Base-by-base conservation (phyloP, 1,140 invertebrate species). In the Chironomus striatipennis region DNA sequence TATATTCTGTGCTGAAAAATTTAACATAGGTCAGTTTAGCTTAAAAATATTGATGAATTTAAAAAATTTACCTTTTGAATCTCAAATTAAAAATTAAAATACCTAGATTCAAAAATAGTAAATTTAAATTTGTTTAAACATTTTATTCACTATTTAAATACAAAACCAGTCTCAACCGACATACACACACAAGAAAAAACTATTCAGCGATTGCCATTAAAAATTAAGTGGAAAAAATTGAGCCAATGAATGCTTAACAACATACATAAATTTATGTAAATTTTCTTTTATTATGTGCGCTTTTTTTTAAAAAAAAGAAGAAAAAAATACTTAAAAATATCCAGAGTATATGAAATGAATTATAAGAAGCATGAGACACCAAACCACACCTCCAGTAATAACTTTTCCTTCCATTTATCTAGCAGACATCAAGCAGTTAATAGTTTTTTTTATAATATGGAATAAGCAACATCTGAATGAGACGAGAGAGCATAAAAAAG, bases 241-340 rank as follows among this genome's bases (percentile, higher is more conserved):
- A 57, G 47, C 47, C 47, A 57, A 57, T 57, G 47, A 57, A 57
- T 57, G 47, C n/a, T 57, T 4, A 57, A 57, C 47, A 57, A 57
- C 47, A 21, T 21, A 70, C 65, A 70, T 20, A 70, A 70, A 20
- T 70, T 70, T 20, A 70, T 70, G 65, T 15, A 70, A 70, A 70
- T 70, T 70, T 70, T 20, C 9, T 70, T 70, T 70, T 70, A 70
- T 70, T 70, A 70, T 70, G 65, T 70, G 65, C 17, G n/a, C 65
- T 18, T 20, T 18, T 70, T 70, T 20, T 7, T 6, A 20, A 18
- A 70, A 18, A 21, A 8, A 70, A 67, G 15, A 47, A 47, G 43
- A 57, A 15, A 12, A 57, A n/a, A n/a, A 10, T 12, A 12, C 5
- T 57, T 57, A 34, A 34, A 57, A 57, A 57, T 57, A 57, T 12